These are phyloP conservation scores for Phyllotreta striolata DNA, from an alignment of 2,888 invertebrate species.

Conservation along the genomic window DNA sequence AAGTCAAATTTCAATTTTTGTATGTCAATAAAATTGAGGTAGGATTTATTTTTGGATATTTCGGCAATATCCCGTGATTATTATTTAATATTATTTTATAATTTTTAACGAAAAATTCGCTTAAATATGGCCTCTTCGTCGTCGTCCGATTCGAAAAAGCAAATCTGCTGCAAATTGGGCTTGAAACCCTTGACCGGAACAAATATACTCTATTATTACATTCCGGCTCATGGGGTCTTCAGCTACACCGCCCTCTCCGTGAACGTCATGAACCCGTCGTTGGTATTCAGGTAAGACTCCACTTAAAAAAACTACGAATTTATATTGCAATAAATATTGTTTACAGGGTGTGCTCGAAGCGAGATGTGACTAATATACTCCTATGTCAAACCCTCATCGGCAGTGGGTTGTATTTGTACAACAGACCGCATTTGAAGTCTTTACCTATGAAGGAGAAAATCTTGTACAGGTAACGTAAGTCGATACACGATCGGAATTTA, in stretches of 20 bases:
- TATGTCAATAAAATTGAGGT: too few species aligned
- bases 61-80: constrained; percentile 7
- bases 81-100: constrained; percentile 2
- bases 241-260: constrained; percentile 82
- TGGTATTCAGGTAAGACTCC: constrained; percentile 71
- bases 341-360: constrained; percentile 74
- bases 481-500: constrained; percentile 3
- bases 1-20: too few species aligned
- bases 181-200: constrained; percentile 75
- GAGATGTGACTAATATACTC: constrained; percentile 83
- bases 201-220: constrained; percentile 78
- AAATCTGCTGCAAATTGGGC: constrained; percentile 55
- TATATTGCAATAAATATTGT: constrained; percentile 14
- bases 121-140: constrained; percentile 49
- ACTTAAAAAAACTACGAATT: background rate
- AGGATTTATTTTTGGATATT: constrained; percentile 16
- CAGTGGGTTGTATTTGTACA: constrained; percentile 83
- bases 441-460: constrained; percentile 69
- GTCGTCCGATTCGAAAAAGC: constrained; percentile 47
- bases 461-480: constrained; percentile 69
- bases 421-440: constrained; percentile 77
- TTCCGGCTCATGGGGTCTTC: constrained; percentile 76
- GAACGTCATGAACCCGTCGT: constrained; percentile 84
- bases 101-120: background rate
- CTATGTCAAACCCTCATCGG: constrained; percentile 84